Evolutionary conservation across 2,888 invertebrate species (phyloP).

Genomic region (Tryphoninae sp.): DNA sequence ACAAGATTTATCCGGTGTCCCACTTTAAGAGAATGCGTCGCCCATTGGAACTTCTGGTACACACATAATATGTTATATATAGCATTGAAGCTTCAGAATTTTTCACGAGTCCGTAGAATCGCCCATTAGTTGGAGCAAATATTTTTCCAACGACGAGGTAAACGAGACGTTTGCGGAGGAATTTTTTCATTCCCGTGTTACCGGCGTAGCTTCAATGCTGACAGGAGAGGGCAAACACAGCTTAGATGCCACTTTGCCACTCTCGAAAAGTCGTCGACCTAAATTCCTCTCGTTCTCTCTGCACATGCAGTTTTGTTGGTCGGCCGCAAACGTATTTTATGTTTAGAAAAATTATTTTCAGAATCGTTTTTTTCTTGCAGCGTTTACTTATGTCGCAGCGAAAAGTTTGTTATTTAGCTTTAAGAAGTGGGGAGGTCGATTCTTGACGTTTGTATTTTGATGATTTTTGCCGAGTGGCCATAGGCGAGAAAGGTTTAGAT

Average conservation of each 20-base stretch:
- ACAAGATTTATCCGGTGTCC: too few species aligned
- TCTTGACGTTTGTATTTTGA: background rate
- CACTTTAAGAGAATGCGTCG: too few species aligned
- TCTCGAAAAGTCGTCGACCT: constrained; percentile 50
- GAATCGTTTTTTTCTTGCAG: background rate
- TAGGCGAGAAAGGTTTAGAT: background rate
- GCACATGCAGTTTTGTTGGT: background rate
- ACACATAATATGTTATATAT: constrained; percentile 1
- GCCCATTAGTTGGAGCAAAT: constrained; percentile 48
- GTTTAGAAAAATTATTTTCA: background rate
- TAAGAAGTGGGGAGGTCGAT: background rate
- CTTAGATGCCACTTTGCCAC: constrained; percentile 30
- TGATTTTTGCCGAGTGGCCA: background rate
- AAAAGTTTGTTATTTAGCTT: background rate
- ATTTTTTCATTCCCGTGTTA: constrained; percentile 17
- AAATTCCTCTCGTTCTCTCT: constrained; percentile 22
- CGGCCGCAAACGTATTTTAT: background rate
- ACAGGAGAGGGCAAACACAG: constrained; percentile 19
- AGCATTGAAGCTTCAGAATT: background rate
- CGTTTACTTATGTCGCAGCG: background rate
- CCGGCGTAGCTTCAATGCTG: constrained; percentile 1
- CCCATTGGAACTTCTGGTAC: too few species aligned
- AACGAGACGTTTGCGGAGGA: constrained; percentile 14
- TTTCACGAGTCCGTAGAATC: background rate
- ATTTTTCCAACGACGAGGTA: constrained; percentile 33